A percentile compares a stretch with the other conserved stretches of the same genome.
Evolutionary conservation across 2,888 invertebrate genomes (phyloP).

Genomic region (Xestia c-nigrum): DNA sequence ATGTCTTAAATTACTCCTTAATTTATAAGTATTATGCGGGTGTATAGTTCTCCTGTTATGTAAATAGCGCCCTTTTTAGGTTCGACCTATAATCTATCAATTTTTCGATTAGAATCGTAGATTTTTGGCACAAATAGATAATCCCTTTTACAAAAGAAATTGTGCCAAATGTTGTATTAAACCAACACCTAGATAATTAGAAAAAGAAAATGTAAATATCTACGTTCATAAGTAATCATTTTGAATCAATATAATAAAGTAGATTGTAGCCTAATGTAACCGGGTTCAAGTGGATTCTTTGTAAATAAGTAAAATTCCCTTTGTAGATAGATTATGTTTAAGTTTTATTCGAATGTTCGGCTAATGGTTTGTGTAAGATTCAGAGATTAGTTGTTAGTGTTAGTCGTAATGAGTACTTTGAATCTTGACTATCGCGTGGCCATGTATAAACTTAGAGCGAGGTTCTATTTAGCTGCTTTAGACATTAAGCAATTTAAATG

Average conservation of each 20-base stretch:
- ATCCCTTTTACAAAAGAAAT: constrained; percentile 63
- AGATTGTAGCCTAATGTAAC: constrained; percentile 37
- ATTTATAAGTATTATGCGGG: constrained; percentile 65
- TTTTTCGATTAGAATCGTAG: constrained; percentile 66
- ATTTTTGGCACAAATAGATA: constrained; percentile 68
- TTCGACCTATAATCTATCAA: constrained; percentile 59
- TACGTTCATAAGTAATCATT: constrained; percentile 69
- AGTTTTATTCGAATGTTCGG: constrained; percentile 62
- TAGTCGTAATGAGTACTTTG: constrained; percentile 69
- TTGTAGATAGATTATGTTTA: constrained; percentile 79
- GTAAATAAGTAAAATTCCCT: constrained; percentile 78
- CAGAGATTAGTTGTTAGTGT: constrained; percentile 72
- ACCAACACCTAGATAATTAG: constrained; percentile 78
- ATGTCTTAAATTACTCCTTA: constrained; percentile 48
- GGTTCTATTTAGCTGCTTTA: constrained; percentile 75
- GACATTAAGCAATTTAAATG: constrained; percentile 82
- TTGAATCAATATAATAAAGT: constrained; percentile 54
- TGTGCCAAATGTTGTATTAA: constrained; percentile 79
- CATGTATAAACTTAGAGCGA: constrained; percentile 82
- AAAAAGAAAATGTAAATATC: constrained; percentile 77
- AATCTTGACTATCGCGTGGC: constrained; percentile 83
- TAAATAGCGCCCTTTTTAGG: constrained; percentile 64
- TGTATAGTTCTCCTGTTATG: constrained; percentile 65
- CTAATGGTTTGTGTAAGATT: constrained; percentile 71
- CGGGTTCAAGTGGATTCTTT: constrained; percentile 63